phyloP scores from a whole-genome alignment of 2,113 vertebrate genomes.

The Lichenostomus cassidix region DNA sequence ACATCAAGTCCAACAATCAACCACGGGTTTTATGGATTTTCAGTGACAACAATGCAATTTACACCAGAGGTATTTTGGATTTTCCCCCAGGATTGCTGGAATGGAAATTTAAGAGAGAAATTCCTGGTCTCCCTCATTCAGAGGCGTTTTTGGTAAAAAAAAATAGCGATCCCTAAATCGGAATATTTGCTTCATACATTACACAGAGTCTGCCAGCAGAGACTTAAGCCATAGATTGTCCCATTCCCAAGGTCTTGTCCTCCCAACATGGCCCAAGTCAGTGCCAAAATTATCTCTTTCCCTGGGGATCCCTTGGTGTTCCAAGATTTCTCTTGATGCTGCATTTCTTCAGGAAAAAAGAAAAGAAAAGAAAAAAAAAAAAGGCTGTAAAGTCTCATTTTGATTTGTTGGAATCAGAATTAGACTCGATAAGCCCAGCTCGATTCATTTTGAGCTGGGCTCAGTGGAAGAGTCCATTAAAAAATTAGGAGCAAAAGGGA shows the following conservation, averaged over 20 bases:
- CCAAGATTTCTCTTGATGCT: neutral
- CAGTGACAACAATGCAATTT: neutral
- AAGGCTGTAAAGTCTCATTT: neutral
- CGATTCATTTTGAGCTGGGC: neutral
- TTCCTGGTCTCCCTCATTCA: neutral
- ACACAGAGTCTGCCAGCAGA: neutral
- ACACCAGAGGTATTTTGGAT: neutral
- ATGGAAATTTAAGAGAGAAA: neutral
- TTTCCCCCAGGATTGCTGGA: neutral
- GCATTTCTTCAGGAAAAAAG: neutral
- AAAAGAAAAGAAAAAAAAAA: neutral
- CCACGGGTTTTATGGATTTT: neutral
- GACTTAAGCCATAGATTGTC: neutral
- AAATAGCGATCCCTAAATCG: neutral
- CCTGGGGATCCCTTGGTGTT: neutral
- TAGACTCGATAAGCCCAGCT: neutral
- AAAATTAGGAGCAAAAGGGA: slow-evolving; percentile 17
- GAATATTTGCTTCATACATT: neutral
- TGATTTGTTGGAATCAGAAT: neutral
- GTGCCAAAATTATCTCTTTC: neutral
- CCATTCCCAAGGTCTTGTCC: neutral
- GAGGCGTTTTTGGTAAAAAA: neutral
- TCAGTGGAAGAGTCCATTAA: slow-evolving; percentile 5
- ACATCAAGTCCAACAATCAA: neutral
- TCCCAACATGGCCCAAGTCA: neutral